A percentile compares a stretch with the other conserved stretches of the same genome.
phyloP scores from a whole-genome alignment of 2,888 invertebrate genomes.

The Patella caerulea region DNA sequence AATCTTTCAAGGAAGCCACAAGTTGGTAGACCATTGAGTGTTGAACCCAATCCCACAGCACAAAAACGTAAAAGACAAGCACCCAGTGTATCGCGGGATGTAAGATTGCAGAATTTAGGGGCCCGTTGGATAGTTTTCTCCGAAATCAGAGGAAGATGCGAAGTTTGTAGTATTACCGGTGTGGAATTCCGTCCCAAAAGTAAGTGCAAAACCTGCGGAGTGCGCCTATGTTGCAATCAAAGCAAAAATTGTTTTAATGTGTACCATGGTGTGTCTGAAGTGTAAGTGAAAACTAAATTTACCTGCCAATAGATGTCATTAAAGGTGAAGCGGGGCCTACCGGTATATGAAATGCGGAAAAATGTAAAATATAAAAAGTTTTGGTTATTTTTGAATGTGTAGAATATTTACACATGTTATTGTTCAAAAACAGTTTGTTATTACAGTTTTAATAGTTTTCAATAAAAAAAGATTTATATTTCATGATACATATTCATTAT shows the following conservation, averaged over 20 bases:
- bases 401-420: no score
- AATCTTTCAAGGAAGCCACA: constrained; percentile 9
- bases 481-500: no score
- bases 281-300: no score
- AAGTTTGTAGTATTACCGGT: background rate
- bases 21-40: background rate
- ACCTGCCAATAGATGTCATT: no score
- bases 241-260: background rate
- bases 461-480: no score
- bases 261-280: background rate
- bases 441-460: no score
- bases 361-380: no score
- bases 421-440: no score
- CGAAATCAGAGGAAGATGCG: constrained; percentile 1
- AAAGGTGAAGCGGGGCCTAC: no score
- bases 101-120: background rate
- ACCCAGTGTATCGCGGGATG: background rate
- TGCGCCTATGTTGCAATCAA: background rate
- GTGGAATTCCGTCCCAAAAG: background rate
- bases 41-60: background rate
- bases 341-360: no score
- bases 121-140: background rate
- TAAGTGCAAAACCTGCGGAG: background rate
- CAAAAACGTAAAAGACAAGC: background rate
- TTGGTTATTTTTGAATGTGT: no score